phyloP scores from a whole-genome alignment of 2,797 vertebrate genomes.

The Paedocypris micromegethes region DNA sequence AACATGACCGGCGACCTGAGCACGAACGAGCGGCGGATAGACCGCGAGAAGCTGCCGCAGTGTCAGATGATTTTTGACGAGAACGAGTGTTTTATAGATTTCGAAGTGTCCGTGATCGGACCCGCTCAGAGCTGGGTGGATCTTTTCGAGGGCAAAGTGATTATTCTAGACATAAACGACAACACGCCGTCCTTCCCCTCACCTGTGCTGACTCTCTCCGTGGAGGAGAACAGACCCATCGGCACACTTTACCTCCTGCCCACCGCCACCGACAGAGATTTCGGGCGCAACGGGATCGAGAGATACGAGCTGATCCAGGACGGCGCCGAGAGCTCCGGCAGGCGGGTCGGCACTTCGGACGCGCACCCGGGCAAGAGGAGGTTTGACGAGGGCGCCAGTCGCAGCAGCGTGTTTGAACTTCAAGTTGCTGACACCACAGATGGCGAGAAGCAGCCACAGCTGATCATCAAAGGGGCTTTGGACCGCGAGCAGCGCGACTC shows the following conservation, averaged over 20 bases:
- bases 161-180: constrained; percentile 95
- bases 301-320: constrained; percentile 95
- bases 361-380: constrained; percentile 72
- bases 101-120: constrained; percentile 96
- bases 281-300: constrained; percentile 94
- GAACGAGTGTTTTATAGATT: constrained; percentile 97
- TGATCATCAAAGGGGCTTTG: constrained; percentile 95
- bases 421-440: constrained; percentile 95
- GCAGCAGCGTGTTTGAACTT: constrained; percentile 91
- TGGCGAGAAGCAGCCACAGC: constrained; percentile 96
- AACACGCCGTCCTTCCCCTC: constrained; percentile 97
- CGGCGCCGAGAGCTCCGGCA: constrained; percentile 70
- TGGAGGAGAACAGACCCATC: constrained; percentile 97
- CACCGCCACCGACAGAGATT: constrained; percentile 94
- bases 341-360: constrained; percentile 66
- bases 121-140: constrained; percentile 99
- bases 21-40: constrained; percentile 92
- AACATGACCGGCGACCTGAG: constrained; percentile 97
- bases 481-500: constrained; percentile 94
- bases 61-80: constrained; percentile 99
- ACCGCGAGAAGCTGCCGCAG: constrained; percentile 96
- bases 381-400: constrained; percentile 70
- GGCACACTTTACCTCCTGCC: constrained; percentile 94
- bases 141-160: constrained; percentile 93
- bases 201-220: constrained; percentile 91